A percentile compares a stretch with the other conserved stretches of the same genome.
Evolutionary conservation across 1,140 invertebrate species (phyloP).

Genomic region (Cydia pomonella): DNA sequence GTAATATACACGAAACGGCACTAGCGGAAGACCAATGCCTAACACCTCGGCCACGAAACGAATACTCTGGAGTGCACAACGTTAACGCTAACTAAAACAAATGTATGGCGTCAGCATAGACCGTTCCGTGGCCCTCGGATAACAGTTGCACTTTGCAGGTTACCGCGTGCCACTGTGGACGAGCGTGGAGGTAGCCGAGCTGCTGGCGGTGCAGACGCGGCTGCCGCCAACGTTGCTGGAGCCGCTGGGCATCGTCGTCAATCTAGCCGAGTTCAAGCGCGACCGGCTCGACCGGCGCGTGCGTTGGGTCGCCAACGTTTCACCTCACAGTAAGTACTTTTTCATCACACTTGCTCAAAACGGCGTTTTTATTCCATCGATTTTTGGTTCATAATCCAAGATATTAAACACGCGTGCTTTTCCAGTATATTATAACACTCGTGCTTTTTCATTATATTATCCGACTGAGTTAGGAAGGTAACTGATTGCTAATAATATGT

Average conservation of each 20-base stretch:
- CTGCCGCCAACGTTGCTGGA: constrained; percentile 34
- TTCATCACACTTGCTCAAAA: too few species aligned
- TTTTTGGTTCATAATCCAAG: too few species aligned
- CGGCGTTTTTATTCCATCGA: too few species aligned
- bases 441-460: too few species aligned
- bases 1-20: too few species aligned
- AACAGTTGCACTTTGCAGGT: constrained; percentile 34
- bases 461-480: too few species aligned
- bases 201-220: constrained; percentile 43
- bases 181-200: constrained; percentile 45
- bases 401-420: too few species aligned
- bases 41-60: too few species aligned
- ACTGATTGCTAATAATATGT: too few species aligned
- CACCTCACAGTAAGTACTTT: neutral
- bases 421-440: too few species aligned
- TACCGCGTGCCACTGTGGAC: constrained; percentile 51
- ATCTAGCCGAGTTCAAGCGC: constrained; percentile 46
- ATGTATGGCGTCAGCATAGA: neutral
- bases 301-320: constrained; percentile 14
- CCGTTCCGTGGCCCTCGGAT: neutral
- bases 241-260: constrained; percentile 36
- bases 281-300: constrained; percentile 39
- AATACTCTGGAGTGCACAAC: too few species aligned
- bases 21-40: too few species aligned
- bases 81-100: neutral